Percentiles rank a stretch among this genome's conserved stretches.
These are phyloP conservation scores for Manis pentadactyla DNA, from an alignment of 2,797 vertebrate genomes.

Conservation along the genomic window DNA sequence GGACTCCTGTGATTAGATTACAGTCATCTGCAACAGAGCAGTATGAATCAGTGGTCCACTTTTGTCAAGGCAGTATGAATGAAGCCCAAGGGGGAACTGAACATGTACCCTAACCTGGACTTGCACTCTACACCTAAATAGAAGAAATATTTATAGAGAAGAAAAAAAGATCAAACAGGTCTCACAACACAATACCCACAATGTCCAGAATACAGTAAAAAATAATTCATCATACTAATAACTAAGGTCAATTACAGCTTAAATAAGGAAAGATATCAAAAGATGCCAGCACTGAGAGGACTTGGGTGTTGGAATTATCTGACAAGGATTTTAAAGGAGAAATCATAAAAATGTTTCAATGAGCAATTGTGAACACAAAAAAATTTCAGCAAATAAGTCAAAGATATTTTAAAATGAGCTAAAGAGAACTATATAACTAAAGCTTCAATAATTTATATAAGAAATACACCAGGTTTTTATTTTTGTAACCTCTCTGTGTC, in stretches of 20 bases:
- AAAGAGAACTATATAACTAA: background rate
- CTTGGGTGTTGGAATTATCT: background rate
- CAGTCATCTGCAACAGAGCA: background rate
- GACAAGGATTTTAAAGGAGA: background rate
- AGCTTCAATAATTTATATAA: background rate
- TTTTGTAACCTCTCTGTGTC: too few relatives aligned
- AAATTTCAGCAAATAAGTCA: background rate
- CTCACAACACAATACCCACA: background rate
- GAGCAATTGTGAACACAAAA: background rate
- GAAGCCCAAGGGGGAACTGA: background rate
- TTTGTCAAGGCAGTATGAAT: too few relatives aligned
- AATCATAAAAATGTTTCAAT: background rate
- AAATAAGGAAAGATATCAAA: background rate
- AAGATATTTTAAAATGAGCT: background rate
- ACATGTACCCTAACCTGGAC: background rate
- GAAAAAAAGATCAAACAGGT: background rate
- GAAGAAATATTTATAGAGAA: background rate
- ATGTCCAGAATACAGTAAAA: background rate
- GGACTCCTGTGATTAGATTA: background rate
- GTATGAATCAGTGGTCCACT: background rate
- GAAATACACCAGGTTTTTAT: background rate
- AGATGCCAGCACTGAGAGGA: background rate
- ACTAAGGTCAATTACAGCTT: background rate
- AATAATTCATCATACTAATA: background rate
- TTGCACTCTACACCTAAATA: background rate